phyloP scores from a whole-genome alignment of 2,888 invertebrate species.

The Tachina lurida region DNA sequence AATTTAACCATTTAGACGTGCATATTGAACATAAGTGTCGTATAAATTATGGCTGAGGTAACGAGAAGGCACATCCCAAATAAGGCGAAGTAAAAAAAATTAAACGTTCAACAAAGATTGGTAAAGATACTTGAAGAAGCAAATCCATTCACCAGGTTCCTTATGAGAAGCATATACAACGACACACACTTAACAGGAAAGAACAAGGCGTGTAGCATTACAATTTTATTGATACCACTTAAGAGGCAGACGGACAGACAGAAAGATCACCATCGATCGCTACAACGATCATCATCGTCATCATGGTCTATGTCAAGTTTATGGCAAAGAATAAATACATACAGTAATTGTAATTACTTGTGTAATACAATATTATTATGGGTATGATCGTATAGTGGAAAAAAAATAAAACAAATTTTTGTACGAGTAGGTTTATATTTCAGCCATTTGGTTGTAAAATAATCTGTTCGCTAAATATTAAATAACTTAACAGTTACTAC shows the following conservation, averaged over 20 bases:
- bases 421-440: conserved; percentile 32
- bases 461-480: conserved; percentile 51
- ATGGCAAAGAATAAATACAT: conserved; percentile 1
- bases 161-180: conserved; percentile 24
- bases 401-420: conserved; percentile 8
- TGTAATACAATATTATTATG: background rate
- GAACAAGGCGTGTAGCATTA: conserved; percentile 51
- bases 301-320: conserved; percentile 43
- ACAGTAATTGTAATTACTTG: background rate
- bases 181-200: background rate
- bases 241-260: conserved; percentile 1
- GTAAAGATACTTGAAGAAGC: background rate
- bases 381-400: background rate
- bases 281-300: conserved; percentile 19
- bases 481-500: conserved; percentile 39
- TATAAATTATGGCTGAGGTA: conserved; percentile 49
- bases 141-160: background rate
- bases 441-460: conserved; percentile 53
- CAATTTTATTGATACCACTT: conserved; percentile 40
- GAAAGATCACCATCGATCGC: conserved; percentile 6
- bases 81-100: background rate
- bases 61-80: background rate
- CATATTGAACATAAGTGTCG: conserved; percentile 44
- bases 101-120: conserved; percentile 13
- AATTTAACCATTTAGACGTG: background rate